Percentiles rank a stretch among this genome's conserved stretches.
phyloP scores from a whole-genome alignment of 2,888 invertebrate genomes.

The Agrochola litura region DNA sequence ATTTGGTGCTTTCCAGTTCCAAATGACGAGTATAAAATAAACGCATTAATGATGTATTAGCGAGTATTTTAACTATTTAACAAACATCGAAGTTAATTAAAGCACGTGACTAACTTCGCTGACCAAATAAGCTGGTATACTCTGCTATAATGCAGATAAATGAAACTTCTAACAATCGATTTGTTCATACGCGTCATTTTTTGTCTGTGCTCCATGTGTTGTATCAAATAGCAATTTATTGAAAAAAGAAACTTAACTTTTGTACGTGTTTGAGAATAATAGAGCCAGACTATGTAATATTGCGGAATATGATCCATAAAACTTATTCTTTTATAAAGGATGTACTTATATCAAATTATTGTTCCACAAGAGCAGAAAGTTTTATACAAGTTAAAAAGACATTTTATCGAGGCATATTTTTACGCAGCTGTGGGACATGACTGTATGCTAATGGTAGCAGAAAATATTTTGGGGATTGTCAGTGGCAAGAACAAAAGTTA shows the following conservation, averaged over 20 bases:
- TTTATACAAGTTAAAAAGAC: background rate
- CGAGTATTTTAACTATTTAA: conserved; percentile 24
- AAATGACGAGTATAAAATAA: conserved; percentile 1
- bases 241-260: conserved; percentile 11
- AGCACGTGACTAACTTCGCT: conserved; percentile 1
- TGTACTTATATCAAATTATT: conserved; percentile 13
- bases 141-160: conserved; percentile 23
- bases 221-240: conserved; percentile 30
- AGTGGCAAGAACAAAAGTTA: background rate
- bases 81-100: conserved; percentile 40
- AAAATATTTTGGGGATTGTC: background rate
- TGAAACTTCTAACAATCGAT: background rate
- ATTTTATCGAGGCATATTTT: background rate
- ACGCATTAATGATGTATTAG: conserved; percentile 19
- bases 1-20: too few relatives aligned
- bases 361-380: background rate
- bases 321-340: conserved; percentile 30
- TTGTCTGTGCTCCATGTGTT: background rate
- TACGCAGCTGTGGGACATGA: too few relatives aligned
- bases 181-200: background rate
- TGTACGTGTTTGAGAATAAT: conserved; percentile 24
- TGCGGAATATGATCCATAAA: conserved; percentile 38
- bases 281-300: conserved; percentile 35
- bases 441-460: background rate
- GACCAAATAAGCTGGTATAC: conserved; percentile 30